Percentiles rank a stretch among this genome's conserved stretches.
These are phyloP conservation scores for Dicycla oo DNA, from an alignment of 2,888 invertebrate species.

Conservation along the genomic window DNA sequence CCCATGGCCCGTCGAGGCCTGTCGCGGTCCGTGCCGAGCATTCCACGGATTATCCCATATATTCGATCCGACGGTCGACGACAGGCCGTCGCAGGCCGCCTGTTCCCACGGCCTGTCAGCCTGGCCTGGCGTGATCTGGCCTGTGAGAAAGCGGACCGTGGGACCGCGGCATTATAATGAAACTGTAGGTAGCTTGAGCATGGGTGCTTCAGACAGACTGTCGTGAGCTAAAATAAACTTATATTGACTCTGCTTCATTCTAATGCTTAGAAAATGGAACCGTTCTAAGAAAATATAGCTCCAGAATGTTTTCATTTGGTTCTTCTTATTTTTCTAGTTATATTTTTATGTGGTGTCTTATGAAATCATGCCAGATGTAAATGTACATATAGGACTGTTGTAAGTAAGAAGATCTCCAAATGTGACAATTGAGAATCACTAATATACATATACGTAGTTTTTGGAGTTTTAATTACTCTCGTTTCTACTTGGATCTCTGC, in stretches of 20 bases:
- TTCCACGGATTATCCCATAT: no score
- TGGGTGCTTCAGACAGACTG: slow-evolving; percentile 60
- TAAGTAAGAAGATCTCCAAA: neutral
- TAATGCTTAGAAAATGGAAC: slow-evolving; percentile 50
- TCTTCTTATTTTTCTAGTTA: neutral
- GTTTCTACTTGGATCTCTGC: neutral
- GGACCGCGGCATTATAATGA: no score
- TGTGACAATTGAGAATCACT: no score
- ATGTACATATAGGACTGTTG: neutral
- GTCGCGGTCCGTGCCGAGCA: no score
- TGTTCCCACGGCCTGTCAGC: no score
- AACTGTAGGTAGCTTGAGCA: slow-evolving; percentile 63
- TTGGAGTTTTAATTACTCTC: no score
- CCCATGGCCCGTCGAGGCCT: no score
- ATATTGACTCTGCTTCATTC: slow-evolving; percentile 52
- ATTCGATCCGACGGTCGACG: no score
- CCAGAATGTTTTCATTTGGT: slow-evolving; percentile 35
- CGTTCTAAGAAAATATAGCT: slow-evolving; percentile 30
- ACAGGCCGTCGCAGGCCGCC: no score
- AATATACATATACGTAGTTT: no score
- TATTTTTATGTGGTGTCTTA: slow-evolving; percentile 9
- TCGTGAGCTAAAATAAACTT: slow-evolving; percentile 59
- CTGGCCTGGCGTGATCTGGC: no score
- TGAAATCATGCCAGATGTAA: slow-evolving; percentile 3
- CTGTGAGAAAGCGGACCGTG: no score